Evolutionary conservation across 2,797 vertebrate genomes (phyloP).

Genomic region (Setipinna tenuifilis): DNA sequence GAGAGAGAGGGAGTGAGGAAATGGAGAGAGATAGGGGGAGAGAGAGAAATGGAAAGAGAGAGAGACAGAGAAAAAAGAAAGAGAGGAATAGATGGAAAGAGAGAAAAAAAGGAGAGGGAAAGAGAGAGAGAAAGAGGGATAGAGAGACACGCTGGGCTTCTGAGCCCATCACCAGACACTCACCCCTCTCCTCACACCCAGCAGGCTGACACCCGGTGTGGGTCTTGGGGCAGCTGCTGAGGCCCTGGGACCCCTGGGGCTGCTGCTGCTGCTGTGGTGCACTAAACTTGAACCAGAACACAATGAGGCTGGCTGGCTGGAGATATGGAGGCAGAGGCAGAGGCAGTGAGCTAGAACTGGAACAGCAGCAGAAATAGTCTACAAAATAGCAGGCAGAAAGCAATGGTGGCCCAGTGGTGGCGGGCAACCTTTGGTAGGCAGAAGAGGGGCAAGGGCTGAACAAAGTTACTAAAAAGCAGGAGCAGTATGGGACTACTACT

Average conservation of each 20-base stretch:
- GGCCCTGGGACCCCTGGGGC: not conserved
- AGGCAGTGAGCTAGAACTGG: not conserved
- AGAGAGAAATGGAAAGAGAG: no score
- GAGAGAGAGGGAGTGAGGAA: no score
- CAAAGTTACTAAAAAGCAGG: not conserved
- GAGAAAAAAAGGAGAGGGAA: no score
- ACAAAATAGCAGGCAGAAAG: not conserved
- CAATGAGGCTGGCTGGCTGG: not conserved
- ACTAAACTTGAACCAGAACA: not conserved
- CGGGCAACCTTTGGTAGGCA: not conserved
- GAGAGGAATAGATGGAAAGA: not conserved
- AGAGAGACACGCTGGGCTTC: not conserved
- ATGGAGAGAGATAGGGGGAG: no score
- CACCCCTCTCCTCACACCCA: not conserved
- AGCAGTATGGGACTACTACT: not conserved
- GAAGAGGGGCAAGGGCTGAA: not conserved
- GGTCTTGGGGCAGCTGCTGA: not conserved
- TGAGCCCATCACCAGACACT: not conserved
- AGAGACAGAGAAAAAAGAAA: no score
- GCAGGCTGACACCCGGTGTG: not conserved
- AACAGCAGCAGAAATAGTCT: constrained; percentile 6
- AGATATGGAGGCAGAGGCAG: not conserved
- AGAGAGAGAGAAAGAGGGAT: no score
- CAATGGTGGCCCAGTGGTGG: not conserved
- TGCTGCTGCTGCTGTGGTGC: not conserved